Evolutionary conservation across 2,113 vertebrate species (phyloP).

Genomic region (Vidua chalybeata): DNA sequence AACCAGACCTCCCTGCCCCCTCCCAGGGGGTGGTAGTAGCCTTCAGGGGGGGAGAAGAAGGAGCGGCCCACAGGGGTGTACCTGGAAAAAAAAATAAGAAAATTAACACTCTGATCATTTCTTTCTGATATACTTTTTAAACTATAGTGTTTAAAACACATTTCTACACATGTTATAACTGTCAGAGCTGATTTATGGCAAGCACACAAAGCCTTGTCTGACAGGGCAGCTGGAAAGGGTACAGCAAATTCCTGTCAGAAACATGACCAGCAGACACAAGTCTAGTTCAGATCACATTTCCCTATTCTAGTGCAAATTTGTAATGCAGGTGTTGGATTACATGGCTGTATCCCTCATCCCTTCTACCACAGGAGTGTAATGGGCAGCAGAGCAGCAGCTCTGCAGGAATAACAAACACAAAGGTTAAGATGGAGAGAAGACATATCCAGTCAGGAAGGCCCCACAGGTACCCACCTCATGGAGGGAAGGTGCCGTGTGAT

Average conservation of each 20-base stretch:
- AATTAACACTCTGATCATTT: neutral
- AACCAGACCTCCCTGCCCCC: constrained; percentile 98
- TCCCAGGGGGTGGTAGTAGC: constrained; percentile 97
- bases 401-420: neutral
- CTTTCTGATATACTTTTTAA: neutral
- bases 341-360: neutral
- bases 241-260: neutral
- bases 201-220: neutral
- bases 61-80: constrained; percentile 98
- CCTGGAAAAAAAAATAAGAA: constrained; percentile 65
- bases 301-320: constrained; percentile 26
- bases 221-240: neutral
- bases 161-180: neutral
- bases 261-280: constrained; percentile 33
- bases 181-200: neutral
- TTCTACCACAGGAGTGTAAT: neutral
- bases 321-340: constrained; percentile 38
- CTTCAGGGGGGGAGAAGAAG: constrained; percentile 97
- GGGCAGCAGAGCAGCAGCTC: neutral
- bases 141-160: neutral
- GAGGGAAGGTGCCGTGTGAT: constrained; percentile 98
- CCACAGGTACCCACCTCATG: constrained; percentile 84
- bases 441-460: neutral
- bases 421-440: neutral
- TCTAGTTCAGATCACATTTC: constrained; percentile 45